Conservation (phyloP, 2,113 vertebrate species). For the Toxotes jaculatrix region DNA sequence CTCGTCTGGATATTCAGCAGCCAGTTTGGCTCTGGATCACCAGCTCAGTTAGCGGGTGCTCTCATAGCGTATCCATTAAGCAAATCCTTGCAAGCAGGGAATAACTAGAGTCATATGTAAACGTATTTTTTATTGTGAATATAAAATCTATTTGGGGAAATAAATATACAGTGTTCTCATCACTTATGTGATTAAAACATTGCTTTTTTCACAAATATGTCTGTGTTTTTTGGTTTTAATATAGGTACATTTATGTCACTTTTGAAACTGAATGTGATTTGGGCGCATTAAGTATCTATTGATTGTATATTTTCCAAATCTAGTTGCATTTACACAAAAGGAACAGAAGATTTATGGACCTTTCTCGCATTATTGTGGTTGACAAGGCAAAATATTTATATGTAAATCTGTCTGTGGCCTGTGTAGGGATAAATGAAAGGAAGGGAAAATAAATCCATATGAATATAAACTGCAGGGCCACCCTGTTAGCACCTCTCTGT, state of each 20-base stretch:
- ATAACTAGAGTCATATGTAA: background rate
- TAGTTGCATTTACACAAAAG: background rate
- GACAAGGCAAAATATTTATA: background rate
- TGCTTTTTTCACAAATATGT: constrained; percentile 33
- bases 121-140: constrained; percentile 24
- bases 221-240: constrained; percentile 11
- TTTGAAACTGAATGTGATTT: background rate
- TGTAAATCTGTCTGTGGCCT: background rate
- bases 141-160: constrained; percentile 16
- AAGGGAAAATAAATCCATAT: background rate
- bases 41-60: background rate
- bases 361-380: background rate
- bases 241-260: background rate
- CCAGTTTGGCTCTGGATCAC: constrained; percentile 25
- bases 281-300: background rate
- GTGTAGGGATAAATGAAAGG: background rate
- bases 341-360: background rate
- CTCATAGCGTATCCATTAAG: constrained; percentile 11
- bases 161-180: constrained; percentile 16
- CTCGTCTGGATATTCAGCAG: constrained; percentile 16
- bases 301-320: background rate
- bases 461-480: constrained; percentile 14
- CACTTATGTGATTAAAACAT: constrained; percentile 41
- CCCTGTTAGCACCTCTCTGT: constrained; percentile 5
- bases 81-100: constrained; percentile 3